Conservation (phyloP, 2,797 vertebrate species). For the Anguilla megastoma region DNA sequence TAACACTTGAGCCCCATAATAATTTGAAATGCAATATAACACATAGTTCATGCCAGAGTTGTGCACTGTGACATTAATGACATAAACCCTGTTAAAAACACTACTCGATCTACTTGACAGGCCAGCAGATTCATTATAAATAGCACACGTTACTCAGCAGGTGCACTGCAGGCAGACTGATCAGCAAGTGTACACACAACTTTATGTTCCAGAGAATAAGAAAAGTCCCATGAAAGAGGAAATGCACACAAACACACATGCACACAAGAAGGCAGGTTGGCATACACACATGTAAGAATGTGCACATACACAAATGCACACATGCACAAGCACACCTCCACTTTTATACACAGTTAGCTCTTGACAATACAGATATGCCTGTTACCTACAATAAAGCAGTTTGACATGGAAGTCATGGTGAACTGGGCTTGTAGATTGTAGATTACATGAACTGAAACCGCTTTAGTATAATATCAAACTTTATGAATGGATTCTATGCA, state of each 20-base stretch:
- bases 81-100: not conserved
- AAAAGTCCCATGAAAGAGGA: not conserved
- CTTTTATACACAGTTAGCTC: not conserved
- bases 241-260: not conserved
- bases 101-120: not conserved
- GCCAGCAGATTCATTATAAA: not conserved
- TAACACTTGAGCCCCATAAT: not conserved
- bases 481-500: too few species aligned
- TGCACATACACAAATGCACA: conserved; percentile 6
- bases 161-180: not conserved
- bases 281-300: not conserved
- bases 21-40: not conserved
- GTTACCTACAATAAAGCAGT: not conserved
- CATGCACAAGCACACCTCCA: not conserved
- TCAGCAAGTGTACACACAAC: not conserved
- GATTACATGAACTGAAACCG: too few species aligned
- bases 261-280: not conserved
- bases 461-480: too few species aligned
- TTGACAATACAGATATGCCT: not conserved
- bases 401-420: not conserved
- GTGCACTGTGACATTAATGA: not conserved
- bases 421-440: not conserved
- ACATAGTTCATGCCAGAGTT: not conserved
- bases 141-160: not conserved
- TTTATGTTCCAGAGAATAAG: not conserved